Evolutionary conservation across 2,113 vertebrate genomes (phyloP).

Genomic region (Trichechus manatus): DNA sequence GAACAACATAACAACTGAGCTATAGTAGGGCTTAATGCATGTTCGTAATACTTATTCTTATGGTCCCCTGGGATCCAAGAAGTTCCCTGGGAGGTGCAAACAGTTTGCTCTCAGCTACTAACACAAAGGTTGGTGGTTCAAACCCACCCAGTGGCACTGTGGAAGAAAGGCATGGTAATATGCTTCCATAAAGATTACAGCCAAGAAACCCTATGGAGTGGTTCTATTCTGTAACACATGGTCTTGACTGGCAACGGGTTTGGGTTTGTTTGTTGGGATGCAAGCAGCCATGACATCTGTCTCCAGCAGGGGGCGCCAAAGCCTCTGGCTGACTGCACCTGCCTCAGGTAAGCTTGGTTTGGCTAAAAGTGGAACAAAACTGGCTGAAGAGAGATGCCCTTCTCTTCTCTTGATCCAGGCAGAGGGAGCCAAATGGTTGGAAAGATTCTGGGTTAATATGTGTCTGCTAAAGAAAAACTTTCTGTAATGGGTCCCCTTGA

Average conservation of each 20-base stretch:
- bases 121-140: no score
- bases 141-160: no score
- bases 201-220: no score
- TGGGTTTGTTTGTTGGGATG: no score
- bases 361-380: background rate
- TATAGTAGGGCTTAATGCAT: rapidly evolving
- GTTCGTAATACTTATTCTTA: rapidly evolving
- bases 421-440: background rate
- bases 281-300: background rate
- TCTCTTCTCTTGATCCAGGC: background rate
- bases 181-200: no score
- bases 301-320: slow-evolving; percentile 67
- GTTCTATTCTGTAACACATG: no score
- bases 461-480: background rate
- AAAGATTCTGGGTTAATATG: background rate
- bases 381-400: background rate
- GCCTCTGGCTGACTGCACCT: background rate
- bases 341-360: background rate
- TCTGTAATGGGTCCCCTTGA: background rate
- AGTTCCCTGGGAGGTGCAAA: no score
- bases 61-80: rapidly evolving
- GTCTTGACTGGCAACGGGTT: no score
- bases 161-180: no score
- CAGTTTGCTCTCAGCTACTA: no score
- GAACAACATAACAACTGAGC: no score